A percentile compares a stretch with the other conserved stretches of the same genome.
Evolutionary conservation across 1,140 invertebrate genomes (phyloP).

Genomic region (Aphidius gifuensis): DNA sequence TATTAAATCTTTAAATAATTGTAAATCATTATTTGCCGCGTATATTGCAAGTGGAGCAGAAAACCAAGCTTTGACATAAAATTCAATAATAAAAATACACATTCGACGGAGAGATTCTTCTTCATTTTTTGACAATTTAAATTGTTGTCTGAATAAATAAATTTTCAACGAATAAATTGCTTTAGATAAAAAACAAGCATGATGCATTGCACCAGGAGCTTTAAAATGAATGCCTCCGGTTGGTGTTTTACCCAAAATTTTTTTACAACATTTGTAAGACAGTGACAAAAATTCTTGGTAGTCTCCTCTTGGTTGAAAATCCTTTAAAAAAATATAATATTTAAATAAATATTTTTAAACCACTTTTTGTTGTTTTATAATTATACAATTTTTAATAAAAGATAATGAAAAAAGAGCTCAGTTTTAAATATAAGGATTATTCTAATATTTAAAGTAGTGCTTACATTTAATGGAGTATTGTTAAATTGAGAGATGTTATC

Average conservation of each 20-base stretch:
- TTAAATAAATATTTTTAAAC: too few relatives aligned
- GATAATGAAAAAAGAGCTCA: constrained; percentile 20
- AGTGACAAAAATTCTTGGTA: constrained; percentile 24
- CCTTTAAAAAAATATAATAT: too few relatives aligned
- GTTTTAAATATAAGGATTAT: too few relatives aligned
- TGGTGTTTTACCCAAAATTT: constrained; percentile 15
- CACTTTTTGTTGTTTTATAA: too few relatives aligned
- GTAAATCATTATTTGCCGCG: constrained; percentile 25
- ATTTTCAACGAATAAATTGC: neutral
- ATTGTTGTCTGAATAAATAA: constrained; percentile 26
- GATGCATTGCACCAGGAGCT: constrained; percentile 8
- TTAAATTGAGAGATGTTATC: constrained; percentile 10
- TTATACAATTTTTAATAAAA: constrained; percentile 11
- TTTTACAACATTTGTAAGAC: constrained; percentile 20
- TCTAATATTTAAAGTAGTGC: constrained; percentile 1
- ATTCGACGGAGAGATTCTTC: constrained; percentile 22
- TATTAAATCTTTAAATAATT: constrained; percentile 10
- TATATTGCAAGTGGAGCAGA: constrained; percentile 15
- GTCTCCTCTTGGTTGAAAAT: constrained; percentile 18
- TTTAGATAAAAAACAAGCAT: too few relatives aligned
- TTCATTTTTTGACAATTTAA: constrained; percentile 26
- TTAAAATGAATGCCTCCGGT: constrained; percentile 13
- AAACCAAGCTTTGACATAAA: constrained; percentile 36
- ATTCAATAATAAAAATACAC: constrained; percentile 32
- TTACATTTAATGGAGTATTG: constrained; percentile 2